Conservation (phyloP, 2,797 vertebrate genomes). For the Falco concolor region DNA sequence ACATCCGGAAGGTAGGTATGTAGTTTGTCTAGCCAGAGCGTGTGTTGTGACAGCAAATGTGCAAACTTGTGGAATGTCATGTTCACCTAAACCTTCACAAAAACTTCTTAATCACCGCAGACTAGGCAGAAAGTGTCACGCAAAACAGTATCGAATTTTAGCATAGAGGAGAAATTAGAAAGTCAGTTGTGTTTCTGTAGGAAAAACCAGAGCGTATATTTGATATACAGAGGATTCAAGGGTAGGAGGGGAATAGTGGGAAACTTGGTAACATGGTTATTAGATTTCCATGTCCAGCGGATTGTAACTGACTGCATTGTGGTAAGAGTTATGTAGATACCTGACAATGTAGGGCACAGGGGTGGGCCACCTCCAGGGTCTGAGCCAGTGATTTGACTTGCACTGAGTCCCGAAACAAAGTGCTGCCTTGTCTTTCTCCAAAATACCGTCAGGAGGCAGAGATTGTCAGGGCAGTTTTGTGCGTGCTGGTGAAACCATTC, state of each 20-base stretch:
- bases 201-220: neutral
- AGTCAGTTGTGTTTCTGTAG: neutral
- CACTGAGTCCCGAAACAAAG: neutral
- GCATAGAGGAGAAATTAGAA: neutral
- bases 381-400: neutral
- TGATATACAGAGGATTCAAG: neutral
- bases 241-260: conserved; percentile 14
- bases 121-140: neutral
- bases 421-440: neutral
- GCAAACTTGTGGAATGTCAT: neutral
- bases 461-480: neutral
- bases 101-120: accelerated
- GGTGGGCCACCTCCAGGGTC: neutral
- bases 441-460: accelerated
- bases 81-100: neutral
- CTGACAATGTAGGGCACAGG: accelerated
- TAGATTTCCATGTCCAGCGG: neutral
- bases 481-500: neutral
- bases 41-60: neutral
- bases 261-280: neutral
- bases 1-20: accelerated
- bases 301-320: neutral
- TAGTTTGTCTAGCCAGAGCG: neutral
- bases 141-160: neutral
- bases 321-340: neutral